These are phyloP conservation scores for Desoria tigrina DNA, from an alignment of 2,888 invertebrate species.

Conservation along the genomic window DNA sequence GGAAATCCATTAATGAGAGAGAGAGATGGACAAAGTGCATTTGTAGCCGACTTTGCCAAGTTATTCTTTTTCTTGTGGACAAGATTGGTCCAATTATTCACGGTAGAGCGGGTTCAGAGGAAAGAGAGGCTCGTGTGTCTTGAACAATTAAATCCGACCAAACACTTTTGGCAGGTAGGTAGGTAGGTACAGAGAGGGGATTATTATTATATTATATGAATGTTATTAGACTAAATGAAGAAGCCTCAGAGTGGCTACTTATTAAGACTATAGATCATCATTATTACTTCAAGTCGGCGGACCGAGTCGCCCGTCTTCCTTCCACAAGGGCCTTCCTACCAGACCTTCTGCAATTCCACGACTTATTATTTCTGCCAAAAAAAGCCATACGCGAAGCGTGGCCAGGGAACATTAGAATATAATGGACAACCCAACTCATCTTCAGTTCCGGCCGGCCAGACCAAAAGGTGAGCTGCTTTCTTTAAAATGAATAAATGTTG, in stretches of 20 bases:
- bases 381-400: slow-evolving; percentile 53
- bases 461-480: slow-evolving; percentile 6
- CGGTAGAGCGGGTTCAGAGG: slow-evolving; percentile 19
- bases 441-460: slow-evolving; percentile 7
- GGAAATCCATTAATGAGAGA: too few species aligned
- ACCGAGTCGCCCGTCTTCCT: too few species aligned
- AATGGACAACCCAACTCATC: background rate
- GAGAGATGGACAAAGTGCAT: too few species aligned
- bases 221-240: too few species aligned
- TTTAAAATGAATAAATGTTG: too few species aligned
- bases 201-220: background rate
- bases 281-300: too few species aligned
- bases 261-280: too few species aligned
- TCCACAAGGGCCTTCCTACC: too few species aligned
- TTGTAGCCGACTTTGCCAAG: too few species aligned
- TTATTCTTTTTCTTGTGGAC: too few species aligned
- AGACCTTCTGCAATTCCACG: background rate
- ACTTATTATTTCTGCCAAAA: slow-evolving; percentile 27
- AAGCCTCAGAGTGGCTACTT: too few species aligned
- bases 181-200: background rate
- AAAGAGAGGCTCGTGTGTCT: slow-evolving; percentile 8
- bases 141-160: background rate
- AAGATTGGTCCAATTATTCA: slow-evolving; percentile 22
- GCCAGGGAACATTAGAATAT: slow-evolving; percentile 18
- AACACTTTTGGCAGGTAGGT: background rate